Conservation (phyloP, 2,888 invertebrate species). For the Luperina testacea region DNA sequence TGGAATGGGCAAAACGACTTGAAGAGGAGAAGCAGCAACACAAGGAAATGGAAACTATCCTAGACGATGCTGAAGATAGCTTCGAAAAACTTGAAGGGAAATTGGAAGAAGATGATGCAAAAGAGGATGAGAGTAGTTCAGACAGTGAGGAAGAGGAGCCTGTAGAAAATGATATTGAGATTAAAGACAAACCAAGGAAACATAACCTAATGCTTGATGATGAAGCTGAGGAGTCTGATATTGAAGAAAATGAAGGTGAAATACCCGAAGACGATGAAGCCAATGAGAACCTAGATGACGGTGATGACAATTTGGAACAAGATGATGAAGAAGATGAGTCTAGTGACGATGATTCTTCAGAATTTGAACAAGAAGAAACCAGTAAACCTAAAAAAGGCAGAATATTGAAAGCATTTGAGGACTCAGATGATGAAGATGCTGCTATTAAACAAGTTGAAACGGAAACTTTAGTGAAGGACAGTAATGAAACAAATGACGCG, state of each 20-base stretch:
- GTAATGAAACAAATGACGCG: constrained; percentile 28
- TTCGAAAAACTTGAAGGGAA: constrained; percentile 85
- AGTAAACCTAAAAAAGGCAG: constrained; percentile 80
- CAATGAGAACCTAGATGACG: constrained; percentile 61
- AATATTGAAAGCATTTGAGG: constrained; percentile 87
- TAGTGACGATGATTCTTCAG: constrained; percentile 78
- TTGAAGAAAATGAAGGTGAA: constrained; percentile 75
- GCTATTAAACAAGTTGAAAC: constrained; percentile 32
- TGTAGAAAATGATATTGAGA: constrained; percentile 77
- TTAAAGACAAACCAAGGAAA: constrained; percentile 83
- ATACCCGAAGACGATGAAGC: constrained; percentile 70
- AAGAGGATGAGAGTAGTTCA: constrained; percentile 76
- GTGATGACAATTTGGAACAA: constrained; percentile 71
- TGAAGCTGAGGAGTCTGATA: constrained; percentile 88
- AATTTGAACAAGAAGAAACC: constrained; percentile 77
- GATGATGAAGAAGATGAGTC: constrained; percentile 75
- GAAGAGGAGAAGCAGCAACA: constrained; percentile 87
- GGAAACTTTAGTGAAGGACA: constrained; percentile 9
- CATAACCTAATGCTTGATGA: constrained; percentile 84
- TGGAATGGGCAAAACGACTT: constrained; percentile 92
- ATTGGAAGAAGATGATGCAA: constrained; percentile 76
- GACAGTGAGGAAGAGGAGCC: constrained; percentile 89
- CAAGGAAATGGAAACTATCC: constrained; percentile 78
- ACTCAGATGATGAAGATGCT: constrained; percentile 84
- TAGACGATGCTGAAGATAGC: constrained; percentile 81